phyloP scores from a whole-genome alignment of 2,113 vertebrate species.

The Phyllostomus hastatus region DNA sequence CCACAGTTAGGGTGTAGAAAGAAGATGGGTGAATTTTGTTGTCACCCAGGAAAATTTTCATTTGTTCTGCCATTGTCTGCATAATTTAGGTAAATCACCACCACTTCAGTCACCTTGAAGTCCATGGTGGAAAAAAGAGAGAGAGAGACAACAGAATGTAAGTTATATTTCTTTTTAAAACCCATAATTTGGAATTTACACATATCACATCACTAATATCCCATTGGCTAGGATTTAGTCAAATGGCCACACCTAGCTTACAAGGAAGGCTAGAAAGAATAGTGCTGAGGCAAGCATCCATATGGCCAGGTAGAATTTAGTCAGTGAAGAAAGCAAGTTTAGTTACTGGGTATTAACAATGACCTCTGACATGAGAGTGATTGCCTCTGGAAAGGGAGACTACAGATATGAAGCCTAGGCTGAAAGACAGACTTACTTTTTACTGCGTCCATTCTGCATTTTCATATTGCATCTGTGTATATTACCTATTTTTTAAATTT shows the following conservation, averaged over 20 bases:
- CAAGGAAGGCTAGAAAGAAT: neutral
- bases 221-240: neutral
- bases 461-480: neutral
- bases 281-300: neutral
- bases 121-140: neutral
- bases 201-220: neutral
- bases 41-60: neutral
- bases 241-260: neutral
- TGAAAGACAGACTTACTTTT: neutral
- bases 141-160: neutral
- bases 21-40: neutral
- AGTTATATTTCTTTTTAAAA: neutral
- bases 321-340: neutral
- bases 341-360: neutral
- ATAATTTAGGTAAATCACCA: neutral
- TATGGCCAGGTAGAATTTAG: neutral
- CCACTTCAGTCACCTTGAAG: neutral
- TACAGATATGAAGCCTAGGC: neutral
- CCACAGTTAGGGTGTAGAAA: neutral
- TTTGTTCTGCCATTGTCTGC: neutral
- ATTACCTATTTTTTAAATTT: no score
- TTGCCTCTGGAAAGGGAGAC: neutral
- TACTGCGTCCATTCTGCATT: neutral
- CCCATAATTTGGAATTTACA: neutral
- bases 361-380: neutral